Evolutionary conservation across 2,797 vertebrate genomes (phyloP).

Genomic region (Anomalospiza imberbis): DNA sequence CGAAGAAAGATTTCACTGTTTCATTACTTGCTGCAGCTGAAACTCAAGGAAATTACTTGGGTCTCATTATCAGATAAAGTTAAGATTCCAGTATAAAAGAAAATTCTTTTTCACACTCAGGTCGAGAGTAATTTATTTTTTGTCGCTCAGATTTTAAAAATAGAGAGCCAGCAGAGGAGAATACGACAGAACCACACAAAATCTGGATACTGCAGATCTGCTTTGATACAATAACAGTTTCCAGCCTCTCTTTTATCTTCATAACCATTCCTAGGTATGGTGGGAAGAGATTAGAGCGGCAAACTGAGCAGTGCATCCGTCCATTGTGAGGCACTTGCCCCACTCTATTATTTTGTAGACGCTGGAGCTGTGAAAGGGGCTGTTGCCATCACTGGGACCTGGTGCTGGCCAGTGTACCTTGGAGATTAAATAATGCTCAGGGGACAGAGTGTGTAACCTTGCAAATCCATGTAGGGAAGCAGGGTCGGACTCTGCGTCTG

Average conservation of each 20-base stretch:
- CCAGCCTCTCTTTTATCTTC: constrained; percentile 40
- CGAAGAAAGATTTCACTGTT: constrained; percentile 39
- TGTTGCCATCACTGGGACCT: rapidly evolving
- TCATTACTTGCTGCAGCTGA: constrained; percentile 43
- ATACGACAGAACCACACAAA: background rate
- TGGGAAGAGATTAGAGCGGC: constrained; percentile 28
- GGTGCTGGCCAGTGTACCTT: background rate
- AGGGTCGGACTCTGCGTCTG: rapidly evolving
- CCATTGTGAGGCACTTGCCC: background rate
- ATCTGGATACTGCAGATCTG: background rate
- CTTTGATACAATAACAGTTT: constrained; percentile 30
- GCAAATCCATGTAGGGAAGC: background rate
- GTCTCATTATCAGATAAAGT: constrained; percentile 62
- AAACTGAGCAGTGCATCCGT: background rate
- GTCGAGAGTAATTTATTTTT: constrained; percentile 50
- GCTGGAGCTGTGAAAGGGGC: background rate
- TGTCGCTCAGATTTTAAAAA: constrained; percentile 35
- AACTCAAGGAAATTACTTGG: constrained; percentile 57
- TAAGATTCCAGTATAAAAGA: constrained; percentile 46
- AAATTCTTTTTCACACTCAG: constrained; percentile 31
- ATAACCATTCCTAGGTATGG: background rate
- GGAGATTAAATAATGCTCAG: background rate
- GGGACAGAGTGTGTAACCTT: background rate
- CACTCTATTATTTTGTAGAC: background rate
- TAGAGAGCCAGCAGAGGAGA: background rate